These are phyloP conservation scores for Taurulus bubalis DNA, from an alignment of 2,113 vertebrate genomes.

Conservation along the genomic window DNA sequence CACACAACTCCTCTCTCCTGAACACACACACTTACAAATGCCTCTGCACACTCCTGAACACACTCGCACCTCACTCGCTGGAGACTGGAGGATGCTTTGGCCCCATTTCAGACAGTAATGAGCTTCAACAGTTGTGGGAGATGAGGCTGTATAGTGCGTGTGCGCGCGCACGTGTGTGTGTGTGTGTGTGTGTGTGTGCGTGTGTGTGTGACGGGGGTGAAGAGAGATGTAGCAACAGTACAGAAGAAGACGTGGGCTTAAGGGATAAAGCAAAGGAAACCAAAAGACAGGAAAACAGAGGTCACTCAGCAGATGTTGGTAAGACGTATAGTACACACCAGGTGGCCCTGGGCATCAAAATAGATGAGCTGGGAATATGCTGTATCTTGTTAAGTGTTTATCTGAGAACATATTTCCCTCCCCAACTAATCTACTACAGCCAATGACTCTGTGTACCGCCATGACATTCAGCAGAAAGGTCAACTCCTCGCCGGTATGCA, in stretches of 20 bases:
- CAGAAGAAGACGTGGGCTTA: constrained; percentile 7
- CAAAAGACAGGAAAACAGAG: not conserved
- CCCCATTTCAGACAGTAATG: constrained; percentile 78
- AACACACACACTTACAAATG: constrained; percentile 39
- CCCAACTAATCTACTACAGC: constrained; percentile 45
- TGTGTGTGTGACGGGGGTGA: not conserved
- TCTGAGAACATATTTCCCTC: constrained; percentile 26
- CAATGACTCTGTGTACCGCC: constrained; percentile 39
- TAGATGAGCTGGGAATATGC: constrained; percentile 6
- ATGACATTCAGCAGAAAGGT: constrained; percentile 77
- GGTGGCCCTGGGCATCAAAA: not conserved
- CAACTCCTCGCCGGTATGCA: constrained; percentile 63
- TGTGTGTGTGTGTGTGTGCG: not conserved
- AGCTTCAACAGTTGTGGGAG: constrained; percentile 56
- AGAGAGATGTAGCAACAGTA: constrained; percentile 16
- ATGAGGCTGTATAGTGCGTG: constrained; percentile 16
- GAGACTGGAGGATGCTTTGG: constrained; percentile 75
- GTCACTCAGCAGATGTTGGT: not conserved
- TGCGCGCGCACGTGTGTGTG: not conserved
- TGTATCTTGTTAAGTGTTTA: constrained; percentile 13
- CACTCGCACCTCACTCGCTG: constrained; percentile 55
- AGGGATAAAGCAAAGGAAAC: not conserved
- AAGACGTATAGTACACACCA: not conserved
- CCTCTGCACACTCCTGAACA: constrained; percentile 51
- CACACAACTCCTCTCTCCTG: constrained; percentile 52